These are phyloP conservation scores for Callyntrura sp. DNA, from an alignment of 2,888 invertebrate genomes.

Conservation along the genomic window DNA sequence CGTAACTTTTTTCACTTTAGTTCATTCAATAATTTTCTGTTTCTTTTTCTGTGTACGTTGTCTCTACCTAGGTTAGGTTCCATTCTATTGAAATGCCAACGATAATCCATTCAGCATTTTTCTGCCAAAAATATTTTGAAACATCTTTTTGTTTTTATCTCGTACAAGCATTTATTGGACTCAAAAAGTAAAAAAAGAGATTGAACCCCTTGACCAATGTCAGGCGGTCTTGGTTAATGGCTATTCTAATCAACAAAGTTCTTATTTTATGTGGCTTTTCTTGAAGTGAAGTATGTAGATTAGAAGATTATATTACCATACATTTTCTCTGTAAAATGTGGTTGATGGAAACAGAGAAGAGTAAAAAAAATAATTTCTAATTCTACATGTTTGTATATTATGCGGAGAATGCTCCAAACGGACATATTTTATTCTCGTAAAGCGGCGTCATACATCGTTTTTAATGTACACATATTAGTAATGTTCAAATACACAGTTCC, in stretches of 20 bases:
- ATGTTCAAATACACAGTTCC: no score
- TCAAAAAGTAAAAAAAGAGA: no score
- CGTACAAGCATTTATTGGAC: no score
- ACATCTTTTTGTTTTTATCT: no score
- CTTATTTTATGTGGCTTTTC: conserved; percentile 73
- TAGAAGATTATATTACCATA: conserved; percentile 66
- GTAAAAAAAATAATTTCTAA: background rate
- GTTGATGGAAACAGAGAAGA: conserved; percentile 39
- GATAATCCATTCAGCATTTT: background rate
- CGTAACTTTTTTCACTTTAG: background rate
- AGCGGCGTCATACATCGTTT: conserved; percentile 7
- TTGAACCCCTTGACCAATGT: conserved; percentile 31
- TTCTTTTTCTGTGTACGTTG: background rate
- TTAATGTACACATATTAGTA: conserved; percentile 12
- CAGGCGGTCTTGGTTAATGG: conserved; percentile 68
- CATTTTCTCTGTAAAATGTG: conserved; percentile 40
- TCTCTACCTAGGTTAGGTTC: background rate
- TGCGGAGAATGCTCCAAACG: background rate
- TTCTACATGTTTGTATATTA: conserved; percentile 29
- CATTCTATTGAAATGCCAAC: background rate
- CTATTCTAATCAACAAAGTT: conserved; percentile 72
- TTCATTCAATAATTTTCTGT: background rate
- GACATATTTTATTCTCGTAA: background rate
- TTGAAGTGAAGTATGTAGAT: conserved; percentile 70
- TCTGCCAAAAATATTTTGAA: background rate